Base-by-base conservation (phyloP, 2,888 invertebrate species). In the Rhodophaea formosa region DNA sequence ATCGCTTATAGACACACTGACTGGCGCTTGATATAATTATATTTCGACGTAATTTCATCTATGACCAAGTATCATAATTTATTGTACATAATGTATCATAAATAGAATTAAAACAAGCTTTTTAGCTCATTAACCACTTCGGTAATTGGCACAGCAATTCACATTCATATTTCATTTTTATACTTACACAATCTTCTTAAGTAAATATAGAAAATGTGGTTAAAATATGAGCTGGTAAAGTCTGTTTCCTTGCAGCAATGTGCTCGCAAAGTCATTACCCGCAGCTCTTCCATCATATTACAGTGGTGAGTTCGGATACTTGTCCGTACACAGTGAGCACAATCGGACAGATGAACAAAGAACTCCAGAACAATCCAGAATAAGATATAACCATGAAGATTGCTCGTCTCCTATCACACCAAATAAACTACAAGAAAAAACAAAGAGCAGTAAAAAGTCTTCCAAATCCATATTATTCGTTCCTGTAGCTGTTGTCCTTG, bases 221-320 rank as follows among this genome's bases (percentile, higher is more conserved):
- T 69, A 67, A 70, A 67, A 59, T 62, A 59, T 82, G 82, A 83
- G 81, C 68, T 80, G 82, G 81, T 82, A 81, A 81, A 84, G 70
- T 81, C 51, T 80, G 69, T 84, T 83, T 80, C 65, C 67, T 86
- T 88, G 66, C 88, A 89, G 88, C 74, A 65, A 73, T 72, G 62
- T 73, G 51, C 76, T 84, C 68, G 84, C 87, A 59, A 83, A 84
- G 74, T 89, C 88, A 63, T 81, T 83, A 74, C 87, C 88, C 64
- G 75, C 85, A 74, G 74, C 66, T 63, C 77, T 86, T 62, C 75
- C 80, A 64, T 74, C 76, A 67, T 67, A 73, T 89, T 88, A 58
- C 87, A 89, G 89, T 67, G 75, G 79, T 66, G 74, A 78, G 42
- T 66, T 65, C 51, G 64, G 57, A 66, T 53, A 63, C 52, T 57